These are phyloP conservation scores for Cotesia congregata DNA, from an alignment of 2,888 invertebrate species.

Conservation along the genomic window DNA sequence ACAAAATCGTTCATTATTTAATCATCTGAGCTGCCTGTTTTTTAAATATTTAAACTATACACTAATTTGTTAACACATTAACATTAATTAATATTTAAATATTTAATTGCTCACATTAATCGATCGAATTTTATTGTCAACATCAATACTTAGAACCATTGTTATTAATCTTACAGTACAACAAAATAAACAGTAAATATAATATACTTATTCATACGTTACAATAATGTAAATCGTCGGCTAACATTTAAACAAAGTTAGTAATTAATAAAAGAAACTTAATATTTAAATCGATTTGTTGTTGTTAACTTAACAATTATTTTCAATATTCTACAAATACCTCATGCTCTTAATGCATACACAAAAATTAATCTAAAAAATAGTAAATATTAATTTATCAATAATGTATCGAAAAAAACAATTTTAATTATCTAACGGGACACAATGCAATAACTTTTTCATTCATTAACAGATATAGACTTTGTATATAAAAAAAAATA, in stretches of 20 bases:
- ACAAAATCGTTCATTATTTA: constrained; percentile 16
- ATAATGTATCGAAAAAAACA: constrained; percentile 41
- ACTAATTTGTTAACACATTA: neutral
- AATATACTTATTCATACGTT: neutral
- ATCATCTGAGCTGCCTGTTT: constrained; percentile 11
- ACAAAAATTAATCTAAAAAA: neutral
- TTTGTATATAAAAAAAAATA: constrained; percentile 63
- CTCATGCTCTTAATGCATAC: neutral
- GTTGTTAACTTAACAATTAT: neutral
- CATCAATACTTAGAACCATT: too few species aligned
- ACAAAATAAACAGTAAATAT: neutral
- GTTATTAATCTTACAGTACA: neutral
- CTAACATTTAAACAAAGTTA: neutral
- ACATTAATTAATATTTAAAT: neutral
- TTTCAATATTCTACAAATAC: neutral
- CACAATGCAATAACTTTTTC: constrained; percentile 59
- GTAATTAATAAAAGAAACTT: neutral
- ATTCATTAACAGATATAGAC: constrained; percentile 67
- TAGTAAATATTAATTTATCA: neutral
- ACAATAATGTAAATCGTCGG: neutral
- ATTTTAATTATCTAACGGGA: constrained; percentile 61
- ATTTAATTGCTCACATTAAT: neutral
- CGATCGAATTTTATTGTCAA: too few species aligned
- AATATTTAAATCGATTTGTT: neutral
- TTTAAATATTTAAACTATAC: neutral